Evolutionary conservation across 2,797 vertebrate species (phyloP).

Genomic region (Rhinogobio ventralis): DNA sequence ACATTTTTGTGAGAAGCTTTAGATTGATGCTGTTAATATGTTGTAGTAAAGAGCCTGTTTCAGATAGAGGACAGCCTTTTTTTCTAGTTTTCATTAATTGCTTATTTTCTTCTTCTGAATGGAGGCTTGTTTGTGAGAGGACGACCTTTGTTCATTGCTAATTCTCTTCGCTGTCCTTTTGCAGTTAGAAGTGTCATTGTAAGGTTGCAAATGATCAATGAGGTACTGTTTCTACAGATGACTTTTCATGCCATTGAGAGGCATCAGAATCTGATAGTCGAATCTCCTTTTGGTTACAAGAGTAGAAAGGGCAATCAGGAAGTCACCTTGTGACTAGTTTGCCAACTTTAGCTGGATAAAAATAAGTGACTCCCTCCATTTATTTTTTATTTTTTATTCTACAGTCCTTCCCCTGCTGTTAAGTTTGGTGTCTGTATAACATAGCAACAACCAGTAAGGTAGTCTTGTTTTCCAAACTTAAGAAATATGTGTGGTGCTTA

Average conservation of each 20-base stretch:
- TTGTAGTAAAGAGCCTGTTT: background rate
- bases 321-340: background rate
- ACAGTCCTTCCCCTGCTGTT: background rate
- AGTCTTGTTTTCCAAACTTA: background rate
- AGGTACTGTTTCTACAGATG: slow-evolving; percentile 11
- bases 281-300: background rate
- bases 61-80: background rate
- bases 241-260: background rate
- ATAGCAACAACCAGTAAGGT: background rate
- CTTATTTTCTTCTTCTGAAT: slow-evolving; percentile 16
- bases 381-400: background rate
- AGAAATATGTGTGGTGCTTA: background rate
- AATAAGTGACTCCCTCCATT: background rate
- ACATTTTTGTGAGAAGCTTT: background rate
- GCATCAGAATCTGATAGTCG: background rate
- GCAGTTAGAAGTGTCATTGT: slow-evolving; percentile 4
- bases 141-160: slow-evolving; percentile 1
- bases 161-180: background rate
- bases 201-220: background rate
- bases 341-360: background rate
- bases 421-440: background rate
- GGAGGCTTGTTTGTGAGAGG: slow-evolving; percentile 1
- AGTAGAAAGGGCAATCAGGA: background rate
- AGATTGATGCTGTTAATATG: background rate
- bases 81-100: background rate